Base-by-base conservation (phyloP, 2,888 invertebrate genomes). In the Apamea anceps region DNA sequence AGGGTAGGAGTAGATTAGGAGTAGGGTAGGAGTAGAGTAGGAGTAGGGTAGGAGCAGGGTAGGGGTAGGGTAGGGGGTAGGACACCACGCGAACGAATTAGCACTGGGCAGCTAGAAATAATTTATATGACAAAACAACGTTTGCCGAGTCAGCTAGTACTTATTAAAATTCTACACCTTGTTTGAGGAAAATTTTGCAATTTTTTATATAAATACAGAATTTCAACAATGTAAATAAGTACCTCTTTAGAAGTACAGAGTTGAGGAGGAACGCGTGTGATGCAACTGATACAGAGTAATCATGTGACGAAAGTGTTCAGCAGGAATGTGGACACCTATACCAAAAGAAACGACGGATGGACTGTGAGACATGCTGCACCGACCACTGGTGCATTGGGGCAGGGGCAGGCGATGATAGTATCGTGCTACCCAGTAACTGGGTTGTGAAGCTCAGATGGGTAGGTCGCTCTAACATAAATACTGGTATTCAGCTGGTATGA, bases 111-210 rank as follows among this genome's bases (percentile, higher is more conserved):
- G 32, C 32, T 32, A 32, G 32, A 32, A 32, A 32, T 32, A 32
- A 32, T 32, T 32, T 2, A 32, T 32, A 32, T 32, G 3, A 2
- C 32, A 32, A 32, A 32, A 32, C 32, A 32, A 32, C 32, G 32
- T 32, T 32, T 32, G 32, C 32, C 32, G 32, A 2, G 32, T 32
- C 32, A 32, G 32, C 32, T 32, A 32, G 32, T 18, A 68, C 42
- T 25, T 51, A 51, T 79, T 72, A 28, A 66, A 65, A 77, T 79
- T 71, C 77, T 45, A 18, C 63, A 32, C 65, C 4, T 32, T 32
- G 8, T 54, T 68, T n/a, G 67, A 72, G 71, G 65, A 72, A 54
- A 70, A 77, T 25, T 37, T 32, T 42, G 28, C 10, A 21, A 18
- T 45, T 79, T 77, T 60, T 54, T 63, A 25, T n/a, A 28, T 28